Evolutionary conservation across 2,113 vertebrate species (phyloP), one percentile per base, ranked within the genome.

Genomic region (Syngnathus typhle): DNA sequence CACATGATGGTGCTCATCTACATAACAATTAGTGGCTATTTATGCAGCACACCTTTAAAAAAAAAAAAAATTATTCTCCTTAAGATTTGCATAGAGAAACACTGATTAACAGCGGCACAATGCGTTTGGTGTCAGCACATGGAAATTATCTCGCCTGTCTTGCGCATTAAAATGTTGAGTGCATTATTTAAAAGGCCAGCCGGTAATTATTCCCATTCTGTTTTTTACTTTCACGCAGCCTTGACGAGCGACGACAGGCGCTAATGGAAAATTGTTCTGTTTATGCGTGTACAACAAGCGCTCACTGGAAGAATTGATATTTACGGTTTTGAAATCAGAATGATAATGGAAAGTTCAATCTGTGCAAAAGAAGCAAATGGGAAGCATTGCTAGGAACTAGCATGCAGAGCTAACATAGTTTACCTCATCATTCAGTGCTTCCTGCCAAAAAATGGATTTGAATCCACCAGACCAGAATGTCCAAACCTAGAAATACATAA

Each of bases 121-220:
- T 44, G 12, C 23, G 38, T 32, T 23, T 55, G 52, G 52, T 23
- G 52, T 55, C 52, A 44, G 60, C 21, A 27, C 39, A 43, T 13
- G n/a, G 55, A 62, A 62, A 62, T 44, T 15, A 62, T 46, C 6
- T 44, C 21, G 21, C 41, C 21, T 62, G 41, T 44, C 60, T 61
- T 21, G 37, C 18, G 10, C 38, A 62, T 62, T 62, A 62, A 62
- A 62, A 62, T 46, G 60, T 41, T 46, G 60, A 62, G 44, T 62
- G 60, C 41, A 62, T 46, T 62, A 62, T 62, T 62, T 37, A 58
- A 62, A 62, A 44, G 44, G 60, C 60, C n/a, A 44, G 4, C 60
- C 60, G 21, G 39, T 43, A 62, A 62, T 62, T 62, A 62, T 62
- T 44, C 41, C 39, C 41, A 15, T 62, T 62, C 41, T 62, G 39